Evolutionary conservation across 2,797 vertebrate species (phyloP), one percentile per base, ranked within the genome.

Genomic region (Gouania willdenowi): DNA sequence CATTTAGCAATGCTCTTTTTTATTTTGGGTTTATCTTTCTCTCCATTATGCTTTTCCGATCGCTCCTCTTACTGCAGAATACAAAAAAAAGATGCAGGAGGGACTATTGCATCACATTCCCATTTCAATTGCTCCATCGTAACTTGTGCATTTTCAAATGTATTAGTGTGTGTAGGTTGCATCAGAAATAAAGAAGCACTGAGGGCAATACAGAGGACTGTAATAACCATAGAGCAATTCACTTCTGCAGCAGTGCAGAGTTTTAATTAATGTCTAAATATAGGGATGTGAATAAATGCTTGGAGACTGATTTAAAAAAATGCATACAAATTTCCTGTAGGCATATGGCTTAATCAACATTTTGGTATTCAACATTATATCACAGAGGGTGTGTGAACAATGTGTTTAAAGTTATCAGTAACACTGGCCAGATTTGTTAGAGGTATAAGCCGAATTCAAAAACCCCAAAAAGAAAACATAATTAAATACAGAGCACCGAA

Each of bases 191-290:
- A 25, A 28, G 16, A 55, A 26, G 28, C 44, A 46, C 44, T 5
- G 42, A 54, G 43, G 37, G 69, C 43, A 68, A 73, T 47, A 44
- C 44, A 31, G 45, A 3, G 11, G 41, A 36, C 48, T 31, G n/a
- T 67, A 73, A 67, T 71, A 71, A 66, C 30, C 3, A 40, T 41
- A 41, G 33, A 29, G 63, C 33, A 64, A 75, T 71, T 71, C 56
- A 66, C 68, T 41, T 51, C 37, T 36, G 32, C 54, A 30, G 38
- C 11, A 29, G 58, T 45, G 49, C 52, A 62, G 44, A 35, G 58
- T 61, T 76, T 73, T 77, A 81, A 82, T 82, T 79, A 78, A 65
- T 17, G 43, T 71, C 72, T 72, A 75, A 71, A 77, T 73, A 77
- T 77, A 67, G 64, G 56, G 26, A 13, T 20, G 75, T 49, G 64